phyloP scores from a whole-genome alignment of 2,888 invertebrate species.

The Microctonus aethiopoides region DNA sequence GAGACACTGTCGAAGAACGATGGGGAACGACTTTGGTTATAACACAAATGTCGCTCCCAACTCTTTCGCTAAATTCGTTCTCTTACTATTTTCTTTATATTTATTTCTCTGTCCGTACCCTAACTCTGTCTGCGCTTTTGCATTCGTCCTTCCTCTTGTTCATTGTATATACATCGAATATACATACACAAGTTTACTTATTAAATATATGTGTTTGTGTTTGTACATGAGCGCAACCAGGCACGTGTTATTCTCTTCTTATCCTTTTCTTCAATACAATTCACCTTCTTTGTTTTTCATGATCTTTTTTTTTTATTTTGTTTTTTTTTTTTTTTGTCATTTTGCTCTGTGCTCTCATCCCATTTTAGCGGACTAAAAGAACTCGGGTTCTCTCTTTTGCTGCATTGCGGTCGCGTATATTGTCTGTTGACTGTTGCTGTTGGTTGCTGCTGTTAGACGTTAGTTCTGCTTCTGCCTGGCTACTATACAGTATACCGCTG shows the following conservation, averaged over 20 bases:
- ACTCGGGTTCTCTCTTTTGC: conserved; percentile 26
- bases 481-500: conserved; percentile 13
- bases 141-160: neutral
- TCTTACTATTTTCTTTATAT: neutral
- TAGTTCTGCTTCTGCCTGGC: conserved; percentile 2
- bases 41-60: conserved; percentile 53
- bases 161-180: neutral
- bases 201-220: neutral
- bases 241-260: neutral
- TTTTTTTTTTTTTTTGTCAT: conserved; percentile 20
- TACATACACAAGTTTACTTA: neutral
- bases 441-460: conserved; percentile 8
- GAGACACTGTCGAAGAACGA: conserved; percentile 45
- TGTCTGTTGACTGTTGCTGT: conserved; percentile 23
- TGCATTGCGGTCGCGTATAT: conserved; percentile 15
- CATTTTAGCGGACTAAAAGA: conserved; percentile 3
- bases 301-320: conserved; percentile 21
- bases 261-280: neutral
- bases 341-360: conserved; percentile 10
- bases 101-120: neutral
- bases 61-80: neutral
- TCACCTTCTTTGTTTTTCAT: neutral
- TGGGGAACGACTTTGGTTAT: conserved; percentile 48
- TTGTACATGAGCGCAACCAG: no score
- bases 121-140: neutral